Evolutionary conservation across 2,888 invertebrate genomes (phyloP).

Genomic region (Apamea epomidion): DNA sequence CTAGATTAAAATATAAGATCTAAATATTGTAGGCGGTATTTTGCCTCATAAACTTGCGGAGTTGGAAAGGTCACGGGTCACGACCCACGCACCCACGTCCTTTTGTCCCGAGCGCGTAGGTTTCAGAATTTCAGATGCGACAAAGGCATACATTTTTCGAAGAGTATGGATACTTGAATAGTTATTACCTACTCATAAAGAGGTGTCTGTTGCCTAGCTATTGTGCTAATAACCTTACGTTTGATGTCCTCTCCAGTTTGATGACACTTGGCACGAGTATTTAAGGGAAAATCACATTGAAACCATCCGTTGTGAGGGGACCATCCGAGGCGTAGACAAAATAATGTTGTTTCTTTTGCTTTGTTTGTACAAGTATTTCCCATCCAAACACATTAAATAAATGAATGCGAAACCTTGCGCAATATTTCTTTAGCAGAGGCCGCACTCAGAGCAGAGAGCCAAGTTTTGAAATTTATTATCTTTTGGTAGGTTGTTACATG

Average conservation of each 20-base stretch:
- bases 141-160: neutral
- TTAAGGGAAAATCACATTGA: neutral
- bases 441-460: conserved; percentile 3
- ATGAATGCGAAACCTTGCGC: conserved; percentile 21
- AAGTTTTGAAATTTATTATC: conserved; percentile 27
- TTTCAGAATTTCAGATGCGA: conserved; percentile 16
- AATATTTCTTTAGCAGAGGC: conserved; percentile 6
- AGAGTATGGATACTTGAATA: neutral
- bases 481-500: conserved; percentile 17
- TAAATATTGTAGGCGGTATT: neutral
- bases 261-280: conserved; percentile 4
- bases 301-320: neutral
- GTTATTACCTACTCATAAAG: neutral
- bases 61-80: conserved; percentile 34
- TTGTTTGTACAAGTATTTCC: neutral
- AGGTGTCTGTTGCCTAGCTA: neutral
- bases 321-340: neutral
- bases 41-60: neutral
- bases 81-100: conserved; percentile 5
- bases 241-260: conserved; percentile 5
- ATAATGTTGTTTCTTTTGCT: neutral
- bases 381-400: neutral
- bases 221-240: neutral
- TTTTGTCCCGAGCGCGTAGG: conserved; percentile 10
- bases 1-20: neutral